Percentiles rank a stretch among this genome's conserved stretches.
phyloP scores from a whole-genome alignment of 2,797 vertebrate species.

The Pantherophis vulpinus region DNA sequence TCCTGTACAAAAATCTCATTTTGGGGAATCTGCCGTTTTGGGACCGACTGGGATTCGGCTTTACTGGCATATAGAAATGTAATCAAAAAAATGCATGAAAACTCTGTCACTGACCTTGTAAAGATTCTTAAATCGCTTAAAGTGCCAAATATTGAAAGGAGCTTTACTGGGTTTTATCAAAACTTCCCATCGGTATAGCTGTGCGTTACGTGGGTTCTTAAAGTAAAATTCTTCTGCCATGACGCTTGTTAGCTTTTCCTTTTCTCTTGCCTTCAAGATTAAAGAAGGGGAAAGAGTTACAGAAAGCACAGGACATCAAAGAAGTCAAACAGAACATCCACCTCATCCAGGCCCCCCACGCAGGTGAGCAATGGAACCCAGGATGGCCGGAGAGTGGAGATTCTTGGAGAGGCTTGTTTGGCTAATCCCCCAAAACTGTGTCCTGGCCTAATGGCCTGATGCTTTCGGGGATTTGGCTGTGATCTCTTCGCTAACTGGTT shows the following conservation, averaged over 20 bases:
- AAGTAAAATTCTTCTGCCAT: background rate
- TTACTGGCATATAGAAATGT: background rate
- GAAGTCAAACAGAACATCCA: slow-evolving; percentile 98
- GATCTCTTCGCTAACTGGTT: background rate
- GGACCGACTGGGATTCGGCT: background rate
- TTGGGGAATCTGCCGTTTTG: no score
- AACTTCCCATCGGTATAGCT: no score
- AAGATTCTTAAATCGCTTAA: background rate
- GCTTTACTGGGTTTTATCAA: background rate
- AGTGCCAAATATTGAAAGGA: background rate
- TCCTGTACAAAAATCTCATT: background rate
- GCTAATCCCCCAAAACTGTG: background rate
- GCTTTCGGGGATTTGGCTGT: no score
- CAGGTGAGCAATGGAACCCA: slow-evolving; percentile 71
- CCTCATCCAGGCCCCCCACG: slow-evolving; percentile 91
- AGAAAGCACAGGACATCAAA: slow-evolving; percentile 88
- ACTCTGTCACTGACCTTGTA: background rate
- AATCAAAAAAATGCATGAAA: background rate
- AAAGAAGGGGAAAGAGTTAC: slow-evolving; percentile 91
- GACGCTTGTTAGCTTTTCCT: background rate
- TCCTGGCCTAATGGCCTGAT: background rate
- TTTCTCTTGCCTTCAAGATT: slow-evolving; percentile 69
- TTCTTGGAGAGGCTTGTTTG: background rate
- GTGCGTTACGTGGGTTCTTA: no score
- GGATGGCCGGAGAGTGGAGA: background rate